phyloP scores from a whole-genome alignment of 2,888 invertebrate species.

The Caenorhabditis virilis region DNA sequence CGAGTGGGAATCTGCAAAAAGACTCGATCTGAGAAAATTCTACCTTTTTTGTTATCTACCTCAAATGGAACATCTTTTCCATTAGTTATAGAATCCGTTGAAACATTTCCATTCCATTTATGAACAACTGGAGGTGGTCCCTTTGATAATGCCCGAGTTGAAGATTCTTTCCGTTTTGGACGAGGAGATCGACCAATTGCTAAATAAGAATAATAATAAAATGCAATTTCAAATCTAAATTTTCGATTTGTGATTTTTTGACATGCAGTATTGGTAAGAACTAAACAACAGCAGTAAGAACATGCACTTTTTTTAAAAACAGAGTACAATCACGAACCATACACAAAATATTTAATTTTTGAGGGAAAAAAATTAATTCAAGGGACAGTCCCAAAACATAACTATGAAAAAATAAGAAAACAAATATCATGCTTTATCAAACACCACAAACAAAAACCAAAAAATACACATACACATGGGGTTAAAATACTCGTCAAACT shows the following conservation, averaged over 20 bases:
- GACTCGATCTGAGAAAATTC: background rate
- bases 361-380: no score
- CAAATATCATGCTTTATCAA: slow-evolving; percentile 7
- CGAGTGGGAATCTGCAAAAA: slow-evolving; percentile 29
- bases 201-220: no score
- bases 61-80: slow-evolving; percentile 38
- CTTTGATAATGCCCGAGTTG: slow-evolving; percentile 22
- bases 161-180: slow-evolving; percentile 44
- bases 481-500: slow-evolving; percentile 2
- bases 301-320: no score
- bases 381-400: background rate
- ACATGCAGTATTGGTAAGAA: no score
- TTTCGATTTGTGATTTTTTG: no score
- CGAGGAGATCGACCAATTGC: slow-evolving; percentile 50
- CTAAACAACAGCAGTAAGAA: no score
- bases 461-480: background rate
- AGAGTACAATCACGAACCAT: no score
- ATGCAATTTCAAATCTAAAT: no score
- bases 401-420: slow-evolving; percentile 3
- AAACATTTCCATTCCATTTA: slow-evolving; percentile 34
- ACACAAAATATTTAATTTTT: no score
- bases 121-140: slow-evolving; percentile 32
- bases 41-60: slow-evolving; percentile 3
- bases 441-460: slow-evolving; percentile 2
- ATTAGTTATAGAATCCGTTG: slow-evolving; percentile 28